Evolutionary conservation across 2,113 vertebrate genomes (phyloP).

Genomic region (Myanophis thanlyinensis): DNA sequence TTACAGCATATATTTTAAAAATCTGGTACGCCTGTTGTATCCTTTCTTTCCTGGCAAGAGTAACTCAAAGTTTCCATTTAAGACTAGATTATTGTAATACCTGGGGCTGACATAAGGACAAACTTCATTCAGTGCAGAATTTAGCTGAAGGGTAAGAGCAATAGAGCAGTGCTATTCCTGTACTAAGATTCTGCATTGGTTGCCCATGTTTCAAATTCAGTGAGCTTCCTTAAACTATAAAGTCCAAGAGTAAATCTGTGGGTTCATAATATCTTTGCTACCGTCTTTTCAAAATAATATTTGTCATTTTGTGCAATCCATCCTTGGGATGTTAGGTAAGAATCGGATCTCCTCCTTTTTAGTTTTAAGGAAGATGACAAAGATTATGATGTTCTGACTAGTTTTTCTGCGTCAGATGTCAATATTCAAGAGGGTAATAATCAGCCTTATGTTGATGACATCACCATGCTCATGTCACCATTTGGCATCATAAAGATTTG

Average conservation of each 20-base stretch:
- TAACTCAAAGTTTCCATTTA: background rate
- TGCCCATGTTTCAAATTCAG: background rate
- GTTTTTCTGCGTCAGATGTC: background rate
- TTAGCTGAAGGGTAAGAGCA: background rate
- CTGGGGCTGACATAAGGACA: background rate
- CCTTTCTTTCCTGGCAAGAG: background rate
- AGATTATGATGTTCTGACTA: background rate
- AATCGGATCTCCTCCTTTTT: background rate
- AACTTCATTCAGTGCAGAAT: background rate
- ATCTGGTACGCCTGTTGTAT: background rate
- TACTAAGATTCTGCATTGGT: background rate
- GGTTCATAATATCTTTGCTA: background rate
- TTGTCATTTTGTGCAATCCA: background rate
- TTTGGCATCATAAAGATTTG: background rate
- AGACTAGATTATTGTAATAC: background rate
- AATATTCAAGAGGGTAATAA: background rate
- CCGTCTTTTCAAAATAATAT: background rate
- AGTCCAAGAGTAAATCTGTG: background rate
- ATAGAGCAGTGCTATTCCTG: background rate
- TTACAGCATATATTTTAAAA: background rate
- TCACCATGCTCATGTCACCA: background rate
- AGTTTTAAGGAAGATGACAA: background rate
- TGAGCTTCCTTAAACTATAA: background rate
- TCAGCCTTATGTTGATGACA: background rate
- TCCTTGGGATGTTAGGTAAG: background rate